Conservation (phyloP, 2,888 invertebrate genomes). For the Adelognathus sp. region DNA sequence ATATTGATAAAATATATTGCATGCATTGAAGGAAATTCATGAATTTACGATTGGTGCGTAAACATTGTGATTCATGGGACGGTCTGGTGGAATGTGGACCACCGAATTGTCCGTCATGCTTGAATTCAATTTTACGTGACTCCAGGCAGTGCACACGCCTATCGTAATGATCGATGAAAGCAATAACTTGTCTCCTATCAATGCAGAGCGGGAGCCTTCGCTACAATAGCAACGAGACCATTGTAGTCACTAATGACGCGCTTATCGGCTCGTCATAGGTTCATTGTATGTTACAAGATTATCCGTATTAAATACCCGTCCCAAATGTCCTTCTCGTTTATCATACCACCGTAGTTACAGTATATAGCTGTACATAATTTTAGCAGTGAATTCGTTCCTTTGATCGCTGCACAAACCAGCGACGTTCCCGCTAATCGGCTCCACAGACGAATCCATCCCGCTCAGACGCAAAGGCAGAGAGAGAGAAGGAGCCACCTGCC, state of each 20-base stretch:
- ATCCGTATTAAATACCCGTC: neutral
- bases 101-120: neutral
- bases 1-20: neutral
- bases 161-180: neutral
- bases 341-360: neutral
- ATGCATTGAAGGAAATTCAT: neutral
- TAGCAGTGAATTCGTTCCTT: neutral
- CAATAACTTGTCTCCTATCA: neutral
- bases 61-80: neutral
- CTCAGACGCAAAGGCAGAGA: neutral
- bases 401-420: neutral
- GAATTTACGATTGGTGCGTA: neutral
- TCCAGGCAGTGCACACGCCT: neutral
- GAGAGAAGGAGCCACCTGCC: neutral
- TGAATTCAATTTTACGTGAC: neutral
- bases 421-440: conserved; percentile 7
- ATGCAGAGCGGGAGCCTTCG: neutral
- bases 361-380: neutral
- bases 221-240: neutral
- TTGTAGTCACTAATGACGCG: neutral
- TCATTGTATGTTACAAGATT: neutral
- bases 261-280: neutral
- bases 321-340: neutral
- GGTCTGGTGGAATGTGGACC: too few relatives aligned
- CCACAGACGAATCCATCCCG: neutral